Percentiles rank a stretch among this genome's conserved stretches.
Evolutionary conservation across 1,140 invertebrate genomes (phyloP).

Genomic region (Bicyclus anynana): DNA sequence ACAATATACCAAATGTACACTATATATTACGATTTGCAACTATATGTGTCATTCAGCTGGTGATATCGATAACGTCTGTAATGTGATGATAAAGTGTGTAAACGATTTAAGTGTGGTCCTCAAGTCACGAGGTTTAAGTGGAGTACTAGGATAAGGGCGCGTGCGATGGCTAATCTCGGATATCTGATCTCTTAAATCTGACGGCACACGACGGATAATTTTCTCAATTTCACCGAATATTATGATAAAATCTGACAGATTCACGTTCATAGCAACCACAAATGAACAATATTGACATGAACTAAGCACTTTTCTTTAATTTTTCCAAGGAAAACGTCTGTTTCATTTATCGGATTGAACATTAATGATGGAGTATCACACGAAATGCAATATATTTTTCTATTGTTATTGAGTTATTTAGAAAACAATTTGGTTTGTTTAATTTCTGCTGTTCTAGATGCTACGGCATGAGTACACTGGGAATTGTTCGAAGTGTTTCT

Average conservation of each 20-base stretch:
- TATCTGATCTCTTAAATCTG: neutral
- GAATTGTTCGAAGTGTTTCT: slow-evolving; percentile 28
- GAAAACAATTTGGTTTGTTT: neutral
- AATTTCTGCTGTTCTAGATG: neutral
- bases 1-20: neutral
- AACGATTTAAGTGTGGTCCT: slow-evolving; percentile 28
- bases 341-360: neutral
- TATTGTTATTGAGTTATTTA: neutral
- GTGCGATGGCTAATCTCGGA: slow-evolving; percentile 14
- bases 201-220: slow-evolving; percentile 6
- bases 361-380: neutral
- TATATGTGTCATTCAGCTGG: slow-evolving; percentile 23
- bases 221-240: neutral
- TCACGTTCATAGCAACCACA: neutral
- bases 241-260: neutral
- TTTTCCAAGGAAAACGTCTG: neutral
- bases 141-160: slow-evolving; percentile 45
- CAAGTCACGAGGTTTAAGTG: slow-evolving; percentile 49
- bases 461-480: slow-evolving; percentile 10
- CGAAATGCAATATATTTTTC: too few species aligned
- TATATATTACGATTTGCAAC: neutral
- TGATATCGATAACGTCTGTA: slow-evolving; percentile 33
- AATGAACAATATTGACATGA: neutral
- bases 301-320: neutral
- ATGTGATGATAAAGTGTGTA: neutral